Base-by-base conservation (phyloP, 1,140 invertebrate genomes). In the Proales similis region DNA sequence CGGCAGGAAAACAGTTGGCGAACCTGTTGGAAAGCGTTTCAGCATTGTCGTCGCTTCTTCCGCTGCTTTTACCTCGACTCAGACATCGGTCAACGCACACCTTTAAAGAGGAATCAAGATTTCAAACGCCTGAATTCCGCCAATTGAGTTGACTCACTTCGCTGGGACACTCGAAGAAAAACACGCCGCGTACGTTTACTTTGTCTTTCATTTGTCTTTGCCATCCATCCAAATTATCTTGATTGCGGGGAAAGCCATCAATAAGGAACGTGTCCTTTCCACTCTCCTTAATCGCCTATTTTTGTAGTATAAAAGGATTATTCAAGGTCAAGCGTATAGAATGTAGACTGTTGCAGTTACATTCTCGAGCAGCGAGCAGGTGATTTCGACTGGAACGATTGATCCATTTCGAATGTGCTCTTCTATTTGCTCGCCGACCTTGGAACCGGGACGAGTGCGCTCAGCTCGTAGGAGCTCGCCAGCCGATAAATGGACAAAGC, bases 351-450 rank as follows among this genome's bases (percentile, higher is more conserved):
- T n/a, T n/a, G n/a, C n/a, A n/a, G n/a, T n/a, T n/a, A n/a, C n/a
- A 64, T 84, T 83, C 70, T 90, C 85, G 17, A 99, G 73, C 7
- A 99, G 80, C 48, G 84, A 85, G 74, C 94, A 98, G 17, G 95
- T 99, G 63, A 99, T 94, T 78, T 91, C 89, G 0, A 99, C 95
- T 17, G 95, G 95, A 0, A 99, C 94, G 67, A 99, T 99, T 53
- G 84, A 85, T 12, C 95, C 95, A 73, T 94, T 86, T 30, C 79
- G 81, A 48, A 99, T 97, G 70, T 94, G 88, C 29, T 79, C 79
- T 66, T 95, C 90, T 49, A 99, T 99, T 42, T 96, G 80, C 68
- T 91, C 86, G 0, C 90, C 90, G 75, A 83, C 91, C 70, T 91
- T 71, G 0, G 92, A 96, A 2, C 83, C 85, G 0, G 84, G 82